Evolutionary conservation across 37 sponge, comb jelly and placozoan genomes (phyloP), one percentile per base, ranked within the genome.

Genomic region (Spongilla lacustris): DNA sequence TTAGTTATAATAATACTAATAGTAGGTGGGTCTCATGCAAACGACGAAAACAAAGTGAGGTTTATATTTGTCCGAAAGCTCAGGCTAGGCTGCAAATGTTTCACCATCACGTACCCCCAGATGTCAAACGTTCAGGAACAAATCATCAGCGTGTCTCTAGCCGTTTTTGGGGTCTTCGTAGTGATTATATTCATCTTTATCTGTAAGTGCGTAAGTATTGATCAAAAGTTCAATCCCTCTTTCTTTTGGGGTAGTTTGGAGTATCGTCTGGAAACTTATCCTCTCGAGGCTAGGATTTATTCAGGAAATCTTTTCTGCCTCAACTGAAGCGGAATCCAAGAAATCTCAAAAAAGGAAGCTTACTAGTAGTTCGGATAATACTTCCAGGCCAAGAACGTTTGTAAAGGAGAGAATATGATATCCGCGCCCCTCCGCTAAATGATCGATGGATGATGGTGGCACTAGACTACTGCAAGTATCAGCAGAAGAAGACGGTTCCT

Each of bases 261-360:
- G 33, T 17, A 33, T 26, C 30, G 76, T 76, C 0, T 26, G 30
- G 35, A 76, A 26, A 31, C 33, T 26, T 33, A 31, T 79, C 66
- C 68, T 77, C 34, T 38, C 8, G 28, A 94, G 95, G 89, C 80
- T 94, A 92, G 95, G 76, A 86, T n/a, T 26, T 94, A 33, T 58
- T 82, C 21, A 91, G 95, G 93, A 94, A 91, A 70, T 73, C 81
- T 22, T 80, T 91, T 38, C 89, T 91, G 31, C 86, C 89, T 6
- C 78, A 79, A 28, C 73, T 91, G 36, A 87, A 75, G 36, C 87
- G 82, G 58, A 17, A 58, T 58, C 58, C 58, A 58, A 58, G 58
- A 58, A 14, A 58, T 8, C 58, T 14, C 58, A 17, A 17, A 6
- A 17, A 58, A 58, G 11, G 58, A 58, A 14, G 58, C 58, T 58